A percentile compares a stretch with the other conserved stretches of the same genome.
Conservation (phyloP, 2,797 vertebrate species). For the Cottoperca gobio region DNA sequence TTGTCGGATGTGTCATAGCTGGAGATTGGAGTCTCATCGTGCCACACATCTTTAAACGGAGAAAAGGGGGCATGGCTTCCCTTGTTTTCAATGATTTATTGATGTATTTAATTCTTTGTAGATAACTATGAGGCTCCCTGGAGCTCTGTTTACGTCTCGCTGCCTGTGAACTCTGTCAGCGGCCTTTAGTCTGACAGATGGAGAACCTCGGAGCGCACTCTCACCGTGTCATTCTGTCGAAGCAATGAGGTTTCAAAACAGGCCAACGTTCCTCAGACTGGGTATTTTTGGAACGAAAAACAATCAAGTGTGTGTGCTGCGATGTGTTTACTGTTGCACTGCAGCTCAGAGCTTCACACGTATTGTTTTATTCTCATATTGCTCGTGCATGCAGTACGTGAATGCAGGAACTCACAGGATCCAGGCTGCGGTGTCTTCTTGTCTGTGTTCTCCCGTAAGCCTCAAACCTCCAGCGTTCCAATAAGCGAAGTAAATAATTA, state of each 20-base stretch:
- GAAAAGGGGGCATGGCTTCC: background rate
- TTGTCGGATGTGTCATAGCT: background rate
- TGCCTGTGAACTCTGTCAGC: slow-evolving; percentile 60
- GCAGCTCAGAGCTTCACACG: slow-evolving; percentile 21
- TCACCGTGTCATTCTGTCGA: slow-evolving; percentile 48
- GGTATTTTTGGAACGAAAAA: slow-evolving; percentile 55
- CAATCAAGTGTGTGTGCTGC: slow-evolving; percentile 33
- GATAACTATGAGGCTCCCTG: slow-evolving; percentile 13
- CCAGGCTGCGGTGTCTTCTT: background rate
- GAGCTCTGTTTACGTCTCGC: slow-evolving; percentile 45
- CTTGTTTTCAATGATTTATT: slow-evolving; percentile 21
- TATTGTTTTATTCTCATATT: slow-evolving; percentile 23
- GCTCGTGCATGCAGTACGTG: background rate
- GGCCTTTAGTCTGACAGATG: slow-evolving; percentile 61
- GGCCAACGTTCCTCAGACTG: slow-evolving; percentile 31
- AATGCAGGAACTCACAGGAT: background rate
- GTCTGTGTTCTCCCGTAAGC: background rate
- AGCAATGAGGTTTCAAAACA: slow-evolving; percentile 41
- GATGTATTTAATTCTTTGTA: slow-evolving; percentile 18
- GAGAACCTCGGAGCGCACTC: slow-evolving; percentile 47
- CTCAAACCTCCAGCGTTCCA: slow-evolving; percentile 24
- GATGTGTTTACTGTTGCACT: slow-evolving; percentile 25
- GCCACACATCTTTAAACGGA: background rate
- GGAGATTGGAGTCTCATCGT: background rate
- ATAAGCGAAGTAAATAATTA: slow-evolving; percentile 53